A percentile compares a stretch with the other conserved stretches of the same genome.
Evolutionary conservation across 1,140 invertebrate genomes (phyloP).

Genomic region (Atta texana): DNA sequence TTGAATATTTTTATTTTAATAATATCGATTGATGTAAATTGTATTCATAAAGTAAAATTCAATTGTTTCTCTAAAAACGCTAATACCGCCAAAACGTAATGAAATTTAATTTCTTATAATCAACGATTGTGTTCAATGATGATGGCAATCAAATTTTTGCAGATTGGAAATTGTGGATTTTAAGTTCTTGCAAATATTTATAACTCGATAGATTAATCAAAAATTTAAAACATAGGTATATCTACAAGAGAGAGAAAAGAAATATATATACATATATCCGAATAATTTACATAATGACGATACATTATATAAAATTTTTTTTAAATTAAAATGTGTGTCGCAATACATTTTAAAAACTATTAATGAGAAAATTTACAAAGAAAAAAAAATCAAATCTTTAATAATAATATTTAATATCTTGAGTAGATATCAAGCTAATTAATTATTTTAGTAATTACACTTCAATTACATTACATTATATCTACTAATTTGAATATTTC

Average conservation of each 20-base stretch:
- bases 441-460: neutral
- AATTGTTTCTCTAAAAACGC: neutral
- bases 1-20: slow-evolving; percentile 28
- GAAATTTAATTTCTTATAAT: neutral
- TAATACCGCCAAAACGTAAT: neutral
- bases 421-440: neutral
- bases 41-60: neutral
- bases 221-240: slow-evolving; percentile 25
- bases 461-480: neutral
- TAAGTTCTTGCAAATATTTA: neutral
- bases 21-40: neutral
- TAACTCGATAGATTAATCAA: slow-evolving; percentile 8
- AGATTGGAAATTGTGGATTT: too few species aligned
- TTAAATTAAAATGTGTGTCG: neutral
- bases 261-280: neutral
- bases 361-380: neutral
- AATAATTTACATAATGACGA: slow-evolving; percentile 55
- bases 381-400: neutral
- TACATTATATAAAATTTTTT: neutral
- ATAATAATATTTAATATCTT: neutral
- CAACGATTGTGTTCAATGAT: neutral
- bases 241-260: neutral
- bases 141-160: neutral
- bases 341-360: neutral
- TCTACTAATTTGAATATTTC: slow-evolving; percentile 2